Conservation (phyloP, 2,888 invertebrate species). For the Eremobia ochroleuca region DNA sequence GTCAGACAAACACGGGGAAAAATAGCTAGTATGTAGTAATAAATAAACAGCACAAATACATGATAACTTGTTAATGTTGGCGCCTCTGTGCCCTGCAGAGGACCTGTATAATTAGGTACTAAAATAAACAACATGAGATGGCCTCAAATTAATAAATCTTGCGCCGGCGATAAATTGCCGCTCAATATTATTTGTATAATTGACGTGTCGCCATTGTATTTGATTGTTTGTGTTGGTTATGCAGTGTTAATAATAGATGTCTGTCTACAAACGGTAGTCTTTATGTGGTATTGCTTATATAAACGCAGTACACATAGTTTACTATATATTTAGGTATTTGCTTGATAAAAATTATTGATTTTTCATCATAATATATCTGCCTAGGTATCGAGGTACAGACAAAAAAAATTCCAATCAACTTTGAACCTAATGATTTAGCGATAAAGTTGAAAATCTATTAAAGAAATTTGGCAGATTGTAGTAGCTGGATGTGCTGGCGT, state of each 20-base stretch:
- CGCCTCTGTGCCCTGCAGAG: conserved; percentile 54
- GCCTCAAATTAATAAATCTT: conserved; percentile 66
- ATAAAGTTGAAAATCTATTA: too few species aligned
- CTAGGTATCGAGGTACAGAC: not conserved
- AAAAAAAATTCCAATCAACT: too few species aligned
- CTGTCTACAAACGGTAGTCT: not conserved
- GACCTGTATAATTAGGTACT: conserved; percentile 55
- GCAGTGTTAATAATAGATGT: conserved; percentile 38
- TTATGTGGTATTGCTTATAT: not conserved
- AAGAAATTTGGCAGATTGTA: too few species aligned
- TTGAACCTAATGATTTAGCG: too few species aligned
- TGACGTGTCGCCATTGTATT: conserved; percentile 61
- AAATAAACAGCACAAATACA: conserved; percentile 22
- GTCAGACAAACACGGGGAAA: not conserved
- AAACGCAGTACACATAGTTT: not conserved
- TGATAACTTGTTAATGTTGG: conserved; percentile 41
- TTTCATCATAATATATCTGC: not conserved
- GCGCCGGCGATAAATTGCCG: conserved; percentile 45
- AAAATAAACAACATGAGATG: conserved; percentile 54
- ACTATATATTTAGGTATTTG: not conserved
- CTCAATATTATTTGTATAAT: conserved; percentile 58
- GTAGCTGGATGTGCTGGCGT: too few species aligned
- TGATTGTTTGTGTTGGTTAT: conserved; percentile 42
- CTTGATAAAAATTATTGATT: not conserved
- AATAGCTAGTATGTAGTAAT: not conserved